Evolutionary conservation across 2,113 vertebrate genomes (phyloP), one percentile per base, ranked within the genome.

Genomic region (Silurus asotus): DNA sequence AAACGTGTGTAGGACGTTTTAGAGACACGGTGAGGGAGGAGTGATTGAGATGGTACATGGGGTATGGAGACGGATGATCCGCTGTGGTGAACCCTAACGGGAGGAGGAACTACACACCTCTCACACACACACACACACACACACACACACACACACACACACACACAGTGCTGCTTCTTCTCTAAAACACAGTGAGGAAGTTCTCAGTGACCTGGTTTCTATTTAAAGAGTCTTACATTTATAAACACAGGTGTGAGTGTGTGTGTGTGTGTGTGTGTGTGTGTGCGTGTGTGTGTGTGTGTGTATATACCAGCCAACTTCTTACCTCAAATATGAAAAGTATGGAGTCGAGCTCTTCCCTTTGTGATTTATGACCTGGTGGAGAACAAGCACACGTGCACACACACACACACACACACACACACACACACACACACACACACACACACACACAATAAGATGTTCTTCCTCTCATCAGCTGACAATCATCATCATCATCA

Each of bases 291-390:
- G 67, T 69, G 58, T 84, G 76, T 84, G 84, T 67, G 65, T 64
- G 19, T 48, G n/a, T 64, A 20, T 64, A 49, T 74, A 19, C n/a
- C 6, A 51, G 48, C 8, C 8, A 56, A 49, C 14, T 88, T n/a
- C 94, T 95, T 95, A 99, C 98, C 97, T 99, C 98, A 95, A 99
- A 99, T 95, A 99, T 99, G 94, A 98, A 99, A 92, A 99, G 96
- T 93, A 99, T 99, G 82, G 97, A 98, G 96, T 99, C 98, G 91
- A 99, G 94, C 92, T 99, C 98, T 92, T 99, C 98, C 90, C 98
- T 97, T 91, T 99, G 98, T 83, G 98, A 99, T 90, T 99, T 99
- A 92, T 99, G 98, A 94, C 97, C 98, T 99, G 48, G 1, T 37
- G 92, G 86, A 94, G 64, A 84, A 9, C 65, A 65, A 58, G 74